phyloP scores from a whole-genome alignment of 1,140 invertebrate genomes.

The Chironomus tepperi region DNA sequence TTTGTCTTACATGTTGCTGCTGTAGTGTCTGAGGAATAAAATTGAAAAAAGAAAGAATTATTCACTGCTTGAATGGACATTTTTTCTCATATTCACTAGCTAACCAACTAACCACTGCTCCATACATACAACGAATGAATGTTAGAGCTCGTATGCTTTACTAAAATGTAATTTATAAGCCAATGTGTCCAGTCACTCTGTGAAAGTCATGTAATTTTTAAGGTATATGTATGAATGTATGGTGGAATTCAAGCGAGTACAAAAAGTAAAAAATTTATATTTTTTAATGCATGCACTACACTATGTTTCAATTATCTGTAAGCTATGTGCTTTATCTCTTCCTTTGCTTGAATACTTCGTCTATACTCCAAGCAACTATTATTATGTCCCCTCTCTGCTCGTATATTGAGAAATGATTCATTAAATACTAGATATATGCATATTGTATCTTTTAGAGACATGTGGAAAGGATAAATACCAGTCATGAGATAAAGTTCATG shows the following conservation, averaged over 20 bases:
- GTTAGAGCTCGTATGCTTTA: neutral
- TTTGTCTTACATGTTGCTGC: neutral
- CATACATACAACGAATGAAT: too few relatives aligned
- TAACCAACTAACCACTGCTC: too few relatives aligned
- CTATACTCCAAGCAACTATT: neutral
- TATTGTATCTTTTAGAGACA: too few relatives aligned
- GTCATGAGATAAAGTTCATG: neutral
- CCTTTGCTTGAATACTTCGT: neutral
- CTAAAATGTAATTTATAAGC: conserved; percentile 16
- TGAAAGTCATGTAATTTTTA: conserved; percentile 18
- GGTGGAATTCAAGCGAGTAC: neutral
- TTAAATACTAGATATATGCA: neutral
- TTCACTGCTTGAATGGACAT: too few relatives aligned
- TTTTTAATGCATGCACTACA: conserved; percentile 18
- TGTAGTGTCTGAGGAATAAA: neutral
- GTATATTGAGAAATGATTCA: conserved; percentile 6
- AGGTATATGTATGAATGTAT: neutral
- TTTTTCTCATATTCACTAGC: too few relatives aligned
- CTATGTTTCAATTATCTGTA: conserved; percentile 21
- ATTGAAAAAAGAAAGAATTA: neutral
- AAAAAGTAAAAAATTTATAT: neutral
- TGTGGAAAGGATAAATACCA: neutral
- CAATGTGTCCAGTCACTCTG: conserved; percentile 13
- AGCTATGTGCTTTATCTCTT: neutral
- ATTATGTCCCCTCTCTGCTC: neutral